Percentiles rank a stretch among this genome's conserved stretches.
phyloP scores from a whole-genome alignment of 2,888 invertebrate genomes.

The Xestobium rufovillosum region DNA sequence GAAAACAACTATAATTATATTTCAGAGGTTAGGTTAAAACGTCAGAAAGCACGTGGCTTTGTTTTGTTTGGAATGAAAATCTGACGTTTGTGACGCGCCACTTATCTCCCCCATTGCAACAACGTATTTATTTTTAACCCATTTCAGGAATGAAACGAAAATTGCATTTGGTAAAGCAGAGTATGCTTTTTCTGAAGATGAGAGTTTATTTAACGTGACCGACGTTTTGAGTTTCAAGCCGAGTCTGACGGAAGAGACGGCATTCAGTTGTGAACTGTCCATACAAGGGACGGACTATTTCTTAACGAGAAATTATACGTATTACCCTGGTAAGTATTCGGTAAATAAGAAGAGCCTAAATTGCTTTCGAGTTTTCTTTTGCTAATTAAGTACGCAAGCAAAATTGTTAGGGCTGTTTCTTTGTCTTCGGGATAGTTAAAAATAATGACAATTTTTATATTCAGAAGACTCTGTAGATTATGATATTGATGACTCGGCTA shows the following conservation, averaged over 20 bases:
- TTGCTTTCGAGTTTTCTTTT: slow-evolving; percentile 11
- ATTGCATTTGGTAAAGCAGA: slow-evolving; percentile 24
- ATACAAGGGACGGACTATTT: slow-evolving; percentile 57
- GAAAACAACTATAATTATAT: too few relatives aligned
- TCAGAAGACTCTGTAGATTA: too few relatives aligned
- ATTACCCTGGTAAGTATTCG: slow-evolving; percentile 51
- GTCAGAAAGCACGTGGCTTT: too few relatives aligned
- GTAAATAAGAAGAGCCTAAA: slow-evolving; percentile 5
- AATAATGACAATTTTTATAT: too few relatives aligned
- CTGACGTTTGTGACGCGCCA: too few relatives aligned
- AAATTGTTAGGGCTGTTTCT: too few relatives aligned
- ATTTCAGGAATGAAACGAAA: slow-evolving; percentile 31
- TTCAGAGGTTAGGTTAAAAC: too few relatives aligned
- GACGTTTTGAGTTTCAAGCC: slow-evolving; percentile 48
- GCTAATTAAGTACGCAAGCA: too few relatives aligned
- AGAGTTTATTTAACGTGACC: slow-evolving; percentile 48
- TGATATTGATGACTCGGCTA: too few relatives aligned
- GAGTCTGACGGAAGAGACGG: slow-evolving; percentile 48
- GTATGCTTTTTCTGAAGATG: slow-evolving; percentile 20
- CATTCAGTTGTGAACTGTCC: slow-evolving; percentile 54
- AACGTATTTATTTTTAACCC: slow-evolving; percentile 10
- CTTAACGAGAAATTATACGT: slow-evolving; percentile 46
- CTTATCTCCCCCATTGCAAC: too few relatives aligned
- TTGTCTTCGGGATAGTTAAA: too few relatives aligned
- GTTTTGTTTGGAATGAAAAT: too few relatives aligned